Percentiles rank a stretch among this genome's conserved stretches.
Conservation (phyloP, 1,140 invertebrate species). For the Holotrichia oblita region DNA sequence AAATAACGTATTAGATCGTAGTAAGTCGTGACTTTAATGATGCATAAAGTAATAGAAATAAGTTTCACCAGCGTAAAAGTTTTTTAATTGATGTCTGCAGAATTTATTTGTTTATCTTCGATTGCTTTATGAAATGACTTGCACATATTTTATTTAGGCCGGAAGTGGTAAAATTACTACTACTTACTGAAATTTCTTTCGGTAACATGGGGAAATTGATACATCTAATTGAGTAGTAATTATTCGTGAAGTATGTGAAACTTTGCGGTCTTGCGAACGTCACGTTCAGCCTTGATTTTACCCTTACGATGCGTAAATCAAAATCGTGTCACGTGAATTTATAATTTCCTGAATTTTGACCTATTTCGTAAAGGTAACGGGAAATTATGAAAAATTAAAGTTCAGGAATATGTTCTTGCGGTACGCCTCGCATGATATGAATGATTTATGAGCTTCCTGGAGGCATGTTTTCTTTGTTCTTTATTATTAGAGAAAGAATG, state of each 20-base stretch:
- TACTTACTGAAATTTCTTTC: background rate
- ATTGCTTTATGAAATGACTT: background rate
- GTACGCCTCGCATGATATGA: background rate
- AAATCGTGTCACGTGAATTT: background rate
- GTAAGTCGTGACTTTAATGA: background rate
- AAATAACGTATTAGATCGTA: background rate
- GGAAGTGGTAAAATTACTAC: background rate
- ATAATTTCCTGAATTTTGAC: background rate
- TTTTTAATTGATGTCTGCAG: too few relatives aligned
- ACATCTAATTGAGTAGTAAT: background rate
- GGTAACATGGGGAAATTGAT: background rate
- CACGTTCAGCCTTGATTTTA: background rate
- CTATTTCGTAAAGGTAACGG: background rate
- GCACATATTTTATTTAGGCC: background rate
- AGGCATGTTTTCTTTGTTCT: background rate
- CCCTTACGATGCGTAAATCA: background rate
- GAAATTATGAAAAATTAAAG: background rate
- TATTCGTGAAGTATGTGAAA: background rate
- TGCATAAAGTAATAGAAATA: background rate
- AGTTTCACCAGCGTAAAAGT: too few relatives aligned
- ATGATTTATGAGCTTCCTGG: background rate
- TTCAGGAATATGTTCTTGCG: background rate
- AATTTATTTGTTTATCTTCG: too few relatives aligned
- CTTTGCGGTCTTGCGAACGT: background rate
- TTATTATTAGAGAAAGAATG: background rate